Evolutionary conservation across 1,140 invertebrate genomes (phyloP), one percentile per base, ranked within the genome.

Genomic region (Hypothenemus hampei): DNA sequence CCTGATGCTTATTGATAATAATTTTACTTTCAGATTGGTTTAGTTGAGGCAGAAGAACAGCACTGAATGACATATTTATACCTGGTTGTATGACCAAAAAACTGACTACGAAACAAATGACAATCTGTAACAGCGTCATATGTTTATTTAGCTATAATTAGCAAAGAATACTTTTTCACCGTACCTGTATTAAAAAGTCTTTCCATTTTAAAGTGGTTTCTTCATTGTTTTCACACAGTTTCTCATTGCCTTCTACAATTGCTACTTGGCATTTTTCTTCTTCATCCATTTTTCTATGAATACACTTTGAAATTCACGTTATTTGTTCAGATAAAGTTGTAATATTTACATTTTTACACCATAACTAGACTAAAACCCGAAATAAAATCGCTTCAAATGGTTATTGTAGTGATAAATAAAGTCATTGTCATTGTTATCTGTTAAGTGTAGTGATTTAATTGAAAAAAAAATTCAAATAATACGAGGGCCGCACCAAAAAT

Each of bases 1-100:
- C 68, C 45, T 76, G 59, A 5, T 62, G 57, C 46, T 52, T 65
- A 15, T 64, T 63, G 19, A 71, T 65, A 11, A 54, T 37, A 15
- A 69, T 65, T 11, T 58, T 46, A 60, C 62, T 67, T 36, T 61
- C 35, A 3, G 62, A 56, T 49, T 69, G 64, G 59, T 59, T 46
- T 62, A 74, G 35, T 66, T 77, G 72, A 29, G 75, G 71, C 31
- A 75, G 57, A 36, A 80, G 66, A 41, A 80, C 67, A 11, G 77
- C 75, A 60, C 75, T 75, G 43, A 74, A 79, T 13, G 75, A 70
- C 74, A 80, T 76, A 53, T 77, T 78, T 40, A 77, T 65, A 24
- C 78, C 78, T 41, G 69, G 73, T 64, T 77, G 75, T 55, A 80
- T 77, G 0, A 75, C 73, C 26, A 73, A 65, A 51, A 65, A 69